Evolutionary conservation across 2,797 vertebrate genomes (phyloP).

Genomic region (Steatocranus sp.): DNA sequence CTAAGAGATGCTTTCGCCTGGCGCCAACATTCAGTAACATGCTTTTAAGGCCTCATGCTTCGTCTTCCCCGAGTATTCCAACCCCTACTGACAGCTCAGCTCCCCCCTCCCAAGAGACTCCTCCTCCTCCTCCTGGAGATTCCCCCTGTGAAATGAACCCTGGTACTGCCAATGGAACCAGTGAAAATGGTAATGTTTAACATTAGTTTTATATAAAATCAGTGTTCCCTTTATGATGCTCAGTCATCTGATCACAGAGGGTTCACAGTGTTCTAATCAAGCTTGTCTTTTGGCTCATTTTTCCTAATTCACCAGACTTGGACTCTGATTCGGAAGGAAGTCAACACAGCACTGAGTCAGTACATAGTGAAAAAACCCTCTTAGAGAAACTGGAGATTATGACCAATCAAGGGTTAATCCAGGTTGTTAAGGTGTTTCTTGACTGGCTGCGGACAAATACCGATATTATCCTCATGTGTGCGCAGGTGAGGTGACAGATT

Average conservation of each 20-base stretch:
- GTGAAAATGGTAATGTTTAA: slow-evolving; percentile 63
- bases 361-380: slow-evolving; percentile 84
- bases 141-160: slow-evolving; percentile 24
- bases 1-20: slow-evolving; percentile 93
- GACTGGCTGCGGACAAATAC: slow-evolving; percentile 97
- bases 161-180: slow-evolving; percentile 74
- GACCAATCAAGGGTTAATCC: slow-evolving; percentile 87
- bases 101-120: slow-evolving; percentile 46
- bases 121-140: slow-evolving; percentile 52
- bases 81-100: slow-evolving; percentile 41
- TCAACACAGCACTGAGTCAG: slow-evolving; percentile 82
- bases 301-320: slow-evolving; percentile 64
- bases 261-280: neutral
- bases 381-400: slow-evolving; percentile 89
- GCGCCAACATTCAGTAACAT: slow-evolving; percentile 96
- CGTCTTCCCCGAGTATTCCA: slow-evolving; percentile 9
- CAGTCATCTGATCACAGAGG: neutral
- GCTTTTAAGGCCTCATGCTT: slow-evolving; percentile 76
- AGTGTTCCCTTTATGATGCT: neutral
- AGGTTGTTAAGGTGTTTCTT: slow-evolving; percentile 91
- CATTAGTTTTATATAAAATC: accelerated
- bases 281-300: neutral
- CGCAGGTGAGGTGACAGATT: slow-evolving; percentile 74
- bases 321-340: slow-evolving; percentile 89
- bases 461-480: slow-evolving; percentile 95